Evolutionary conservation across 2,113 vertebrate genomes (phyloP).

Genomic region (Pygoscelis adeliae): DNA sequence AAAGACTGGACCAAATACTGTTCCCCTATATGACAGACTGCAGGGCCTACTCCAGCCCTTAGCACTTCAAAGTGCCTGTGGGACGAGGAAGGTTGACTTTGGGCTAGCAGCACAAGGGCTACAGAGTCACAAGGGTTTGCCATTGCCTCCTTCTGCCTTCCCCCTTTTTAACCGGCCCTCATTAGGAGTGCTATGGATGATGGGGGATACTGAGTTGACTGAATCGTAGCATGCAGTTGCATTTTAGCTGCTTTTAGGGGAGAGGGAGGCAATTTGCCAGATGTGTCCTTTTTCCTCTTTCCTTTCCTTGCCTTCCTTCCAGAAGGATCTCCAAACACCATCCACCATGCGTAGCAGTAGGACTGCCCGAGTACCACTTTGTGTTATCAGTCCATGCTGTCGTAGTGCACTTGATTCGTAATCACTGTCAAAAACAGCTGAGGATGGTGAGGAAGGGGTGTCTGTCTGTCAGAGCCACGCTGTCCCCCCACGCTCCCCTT

Average conservation of each 20-base stretch:
- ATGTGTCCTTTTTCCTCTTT: background rate
- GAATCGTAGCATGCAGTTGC: background rate
- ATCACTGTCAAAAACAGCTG: background rate
- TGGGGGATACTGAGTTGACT: background rate
- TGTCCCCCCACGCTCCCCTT: accelerated
- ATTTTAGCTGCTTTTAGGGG: background rate
- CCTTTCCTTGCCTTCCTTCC: background rate
- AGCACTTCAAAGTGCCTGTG: background rate
- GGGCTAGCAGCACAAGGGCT: background rate
- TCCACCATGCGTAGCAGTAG: accelerated
- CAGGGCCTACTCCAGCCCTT: background rate
- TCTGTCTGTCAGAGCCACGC: background rate
- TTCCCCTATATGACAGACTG: background rate
- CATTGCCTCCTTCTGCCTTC: background rate
- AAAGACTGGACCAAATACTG: background rate
- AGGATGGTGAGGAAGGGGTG: background rate
- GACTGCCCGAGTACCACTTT: background rate
- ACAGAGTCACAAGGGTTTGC: background rate
- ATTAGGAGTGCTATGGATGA: accelerated
- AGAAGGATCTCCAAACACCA: background rate
- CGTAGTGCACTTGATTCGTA: background rate
- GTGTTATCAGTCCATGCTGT: background rate
- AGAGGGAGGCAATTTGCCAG: background rate
- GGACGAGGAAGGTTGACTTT: background rate
- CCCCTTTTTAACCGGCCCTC: background rate